phyloP scores from a whole-genome alignment of 2,888 invertebrate genomes.

The Congeria kusceri region DNA sequence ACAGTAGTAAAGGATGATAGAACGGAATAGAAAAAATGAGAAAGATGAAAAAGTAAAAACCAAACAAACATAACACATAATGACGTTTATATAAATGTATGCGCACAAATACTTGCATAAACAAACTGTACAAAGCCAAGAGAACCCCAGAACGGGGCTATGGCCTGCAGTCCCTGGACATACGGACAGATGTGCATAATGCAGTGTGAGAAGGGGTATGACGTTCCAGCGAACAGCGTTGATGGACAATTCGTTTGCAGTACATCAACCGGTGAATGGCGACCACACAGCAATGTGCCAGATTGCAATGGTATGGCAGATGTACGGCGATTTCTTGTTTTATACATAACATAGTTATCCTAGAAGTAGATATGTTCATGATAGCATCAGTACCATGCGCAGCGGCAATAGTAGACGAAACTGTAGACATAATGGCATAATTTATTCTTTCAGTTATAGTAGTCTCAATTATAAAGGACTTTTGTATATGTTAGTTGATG shows the following conservation, averaged over 20 bases:
- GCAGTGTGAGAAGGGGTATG: slow-evolving; percentile 34
- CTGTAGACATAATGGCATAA: not conserved
- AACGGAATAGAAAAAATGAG: too few species aligned
- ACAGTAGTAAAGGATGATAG: too few species aligned
- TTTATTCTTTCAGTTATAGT: too few species aligned
- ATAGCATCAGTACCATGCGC: too few species aligned
- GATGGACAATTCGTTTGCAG: slow-evolving; percentile 22
- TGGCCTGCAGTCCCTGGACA: slow-evolving; percentile 26
- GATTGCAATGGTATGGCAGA: slow-evolving; percentile 31
- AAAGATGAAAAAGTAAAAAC: too few species aligned
- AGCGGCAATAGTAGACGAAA: not conserved
- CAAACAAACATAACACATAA: too few species aligned
- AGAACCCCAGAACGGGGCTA: slow-evolving; percentile 31
- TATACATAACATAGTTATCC: too few species aligned
- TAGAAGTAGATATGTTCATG: too few species aligned
- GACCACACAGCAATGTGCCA: slow-evolving; percentile 23
- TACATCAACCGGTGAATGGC: slow-evolving; percentile 23
- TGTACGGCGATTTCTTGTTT: too few species aligned
- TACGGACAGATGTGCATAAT: slow-evolving; percentile 32
- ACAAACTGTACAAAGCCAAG: not conserved
- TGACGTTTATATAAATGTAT: too few species aligned
- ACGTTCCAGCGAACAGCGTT: slow-evolving; percentile 10
- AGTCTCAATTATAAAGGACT: too few species aligned
- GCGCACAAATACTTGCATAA: not conserved
- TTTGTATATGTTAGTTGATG: too few species aligned